Conservation (phyloP, 2,113 vertebrate genomes). For the Manacus vitellinus region DNA sequence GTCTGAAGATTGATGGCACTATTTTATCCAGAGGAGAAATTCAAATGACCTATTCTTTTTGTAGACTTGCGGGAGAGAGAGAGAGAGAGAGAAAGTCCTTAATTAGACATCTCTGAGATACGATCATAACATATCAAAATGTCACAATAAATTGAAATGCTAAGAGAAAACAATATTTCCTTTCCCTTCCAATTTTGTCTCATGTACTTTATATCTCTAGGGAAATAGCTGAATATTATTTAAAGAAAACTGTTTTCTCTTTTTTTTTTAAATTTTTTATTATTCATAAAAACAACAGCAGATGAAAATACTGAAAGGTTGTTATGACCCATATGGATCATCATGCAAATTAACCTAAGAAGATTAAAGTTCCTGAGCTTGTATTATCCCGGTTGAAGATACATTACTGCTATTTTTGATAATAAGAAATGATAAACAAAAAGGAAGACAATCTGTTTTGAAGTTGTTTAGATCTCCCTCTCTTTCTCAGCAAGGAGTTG, state of each 20-base stretch:
- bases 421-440: constrained; percentile 27
- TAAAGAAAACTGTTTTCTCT: neutral
- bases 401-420: constrained; percentile 24
- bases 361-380: constrained; percentile 20
- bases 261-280: neutral
- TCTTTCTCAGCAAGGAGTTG: neutral
- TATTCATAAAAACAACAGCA: neutral
- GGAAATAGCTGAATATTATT: neutral
- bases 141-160: neutral
- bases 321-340: neutral
- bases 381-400: constrained; percentile 10
- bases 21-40: neutral
- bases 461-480: neutral
- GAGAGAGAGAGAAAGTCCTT: neutral
- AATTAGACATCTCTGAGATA: neutral
- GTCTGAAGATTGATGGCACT: neutral
- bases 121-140: rapidly evolving
- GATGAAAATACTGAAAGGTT: neutral
- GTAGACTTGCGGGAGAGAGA: neutral
- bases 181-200: neutral
- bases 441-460: constrained; percentile 37
- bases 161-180: neutral
- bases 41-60: neutral
- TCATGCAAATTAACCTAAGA: constrained; percentile 45
- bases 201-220: neutral